Conservation (phyloP, 1,140 invertebrate genomes). For the Nasonia giraulti region DNA sequence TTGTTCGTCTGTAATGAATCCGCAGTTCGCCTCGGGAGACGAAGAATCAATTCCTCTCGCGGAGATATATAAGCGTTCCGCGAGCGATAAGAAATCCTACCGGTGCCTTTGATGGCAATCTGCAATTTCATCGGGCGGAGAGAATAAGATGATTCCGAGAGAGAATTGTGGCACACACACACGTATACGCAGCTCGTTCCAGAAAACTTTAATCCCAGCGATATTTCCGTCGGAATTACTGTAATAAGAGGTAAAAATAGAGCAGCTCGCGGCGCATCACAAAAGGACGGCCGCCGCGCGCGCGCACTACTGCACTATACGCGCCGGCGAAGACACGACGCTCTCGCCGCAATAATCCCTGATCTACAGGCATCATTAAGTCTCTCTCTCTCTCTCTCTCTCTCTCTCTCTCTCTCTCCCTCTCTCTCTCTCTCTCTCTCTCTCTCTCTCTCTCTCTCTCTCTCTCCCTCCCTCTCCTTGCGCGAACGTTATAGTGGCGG, state of each 20-base stretch:
- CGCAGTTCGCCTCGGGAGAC: not conserved
- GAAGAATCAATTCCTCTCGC: not conserved
- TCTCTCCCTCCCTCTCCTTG: not conserved
- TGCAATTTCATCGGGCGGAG: not conserved
- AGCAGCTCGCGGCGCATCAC: too few relatives aligned
- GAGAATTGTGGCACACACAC: not conserved
- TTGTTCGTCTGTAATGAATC: too few relatives aligned
- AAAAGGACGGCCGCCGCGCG: not conserved
- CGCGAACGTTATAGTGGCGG: not conserved
- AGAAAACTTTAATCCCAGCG: not conserved
- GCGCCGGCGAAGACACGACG: slow-evolving; percentile 2
- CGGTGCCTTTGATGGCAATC: not conserved
- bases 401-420: not conserved
- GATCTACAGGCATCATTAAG: slow-evolving; percentile 38
- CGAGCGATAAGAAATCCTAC: not conserved
- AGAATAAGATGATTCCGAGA: not conserved
- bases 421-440: not conserved
- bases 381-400: not conserved
- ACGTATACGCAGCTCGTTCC: not conserved
- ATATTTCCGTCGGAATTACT: slow-evolving; percentile 18
- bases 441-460: not conserved
- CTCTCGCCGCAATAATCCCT: slow-evolving; percentile 24
- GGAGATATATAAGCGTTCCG: not conserved
- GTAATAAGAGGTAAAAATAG: not conserved
- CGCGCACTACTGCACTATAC: not conserved